Evolutionary conservation across 1,140 invertebrate genomes (phyloP), one percentile per base, ranked within the genome.

Genomic region (Tribolium madens): DNA sequence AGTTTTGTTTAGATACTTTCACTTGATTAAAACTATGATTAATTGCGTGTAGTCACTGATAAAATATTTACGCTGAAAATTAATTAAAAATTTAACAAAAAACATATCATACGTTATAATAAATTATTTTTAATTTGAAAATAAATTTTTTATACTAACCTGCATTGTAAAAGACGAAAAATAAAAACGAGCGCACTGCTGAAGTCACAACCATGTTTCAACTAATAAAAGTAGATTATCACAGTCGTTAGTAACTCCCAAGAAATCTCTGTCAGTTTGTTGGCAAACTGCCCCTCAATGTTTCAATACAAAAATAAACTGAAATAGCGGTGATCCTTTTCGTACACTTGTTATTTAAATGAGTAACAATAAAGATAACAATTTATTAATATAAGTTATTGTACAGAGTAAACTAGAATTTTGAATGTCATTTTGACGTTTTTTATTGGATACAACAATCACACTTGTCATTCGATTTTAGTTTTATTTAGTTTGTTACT

Each of bases 261-360:
- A 57, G 52, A 57, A 21, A 57, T 57, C 17, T 57, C 9, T 52
- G 50, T 15, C 52, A 57, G 18, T 57, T 1, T 57, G 18, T 57
- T 57, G 52, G 52, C 52, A 57, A 57, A 57, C 18, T 57, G 52
- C 52, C 52, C 18, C 52, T n/a, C 18, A 17, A 26, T 57, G n/a
- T 12, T 17, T 21, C 18, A 17, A 26, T 57, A n/a, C 5, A 18
- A 57, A 57, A 57, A 57, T 57, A 57, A 57, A 57, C 52, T 57
- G 15, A 18, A 57, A 0, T 57, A 18, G 10, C 52, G 52, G 52
- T 57, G 15, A 50, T 17, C 18, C 18, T 57, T 57, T 57, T 57
- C 9, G 36, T 42, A 42, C 36, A 42, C 36, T 42, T 42, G 36
- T 42, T 42, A 42, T 42, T 42, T 42, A 42, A 42, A 42, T 42